Percentiles rank a stretch among this genome's conserved stretches.
Evolutionary conservation across 2,797 vertebrate genomes (phyloP).

Genomic region (Enoplosus armatus): DNA sequence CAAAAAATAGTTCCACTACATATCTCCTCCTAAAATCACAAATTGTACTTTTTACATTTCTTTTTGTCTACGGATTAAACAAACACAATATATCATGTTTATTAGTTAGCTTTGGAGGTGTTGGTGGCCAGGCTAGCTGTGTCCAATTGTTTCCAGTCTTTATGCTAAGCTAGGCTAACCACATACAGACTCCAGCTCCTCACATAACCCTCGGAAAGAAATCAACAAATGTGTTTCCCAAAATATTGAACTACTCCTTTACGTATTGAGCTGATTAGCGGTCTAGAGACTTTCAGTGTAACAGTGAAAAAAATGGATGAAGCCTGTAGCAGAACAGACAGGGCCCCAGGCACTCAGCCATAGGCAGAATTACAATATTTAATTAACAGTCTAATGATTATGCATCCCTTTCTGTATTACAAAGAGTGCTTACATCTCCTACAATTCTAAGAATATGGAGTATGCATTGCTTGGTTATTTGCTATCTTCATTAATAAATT

Average conservation of each 20-base stretch:
- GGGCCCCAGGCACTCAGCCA: constrained; percentile 20
- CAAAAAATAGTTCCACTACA: neutral
- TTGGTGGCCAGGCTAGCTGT: neutral
- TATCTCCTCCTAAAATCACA: neutral
- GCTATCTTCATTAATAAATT: constrained; percentile 29
- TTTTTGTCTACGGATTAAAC: neutral
- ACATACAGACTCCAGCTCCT: neutral
- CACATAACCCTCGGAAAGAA: neutral
- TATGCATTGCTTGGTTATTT: constrained; percentile 11
- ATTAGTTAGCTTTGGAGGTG: neutral
- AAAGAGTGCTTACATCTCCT: constrained; percentile 1
- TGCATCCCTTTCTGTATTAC: neutral
- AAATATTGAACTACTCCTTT: neutral
- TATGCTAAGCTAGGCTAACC: neutral
- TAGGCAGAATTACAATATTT: constrained; percentile 24
- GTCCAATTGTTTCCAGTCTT: neutral
- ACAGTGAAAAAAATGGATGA: neutral
- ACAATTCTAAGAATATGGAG: neutral
- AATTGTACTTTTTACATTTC: neutral
- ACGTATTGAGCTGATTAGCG: neutral
- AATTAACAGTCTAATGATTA: constrained; percentile 20
- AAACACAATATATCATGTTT: neutral
- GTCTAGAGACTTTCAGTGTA: neutral
- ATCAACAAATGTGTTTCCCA: neutral
- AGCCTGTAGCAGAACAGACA: constrained; percentile 12